phyloP scores from a whole-genome alignment of 2,113 vertebrate genomes.

The Pomatostomus ruficeps region DNA sequence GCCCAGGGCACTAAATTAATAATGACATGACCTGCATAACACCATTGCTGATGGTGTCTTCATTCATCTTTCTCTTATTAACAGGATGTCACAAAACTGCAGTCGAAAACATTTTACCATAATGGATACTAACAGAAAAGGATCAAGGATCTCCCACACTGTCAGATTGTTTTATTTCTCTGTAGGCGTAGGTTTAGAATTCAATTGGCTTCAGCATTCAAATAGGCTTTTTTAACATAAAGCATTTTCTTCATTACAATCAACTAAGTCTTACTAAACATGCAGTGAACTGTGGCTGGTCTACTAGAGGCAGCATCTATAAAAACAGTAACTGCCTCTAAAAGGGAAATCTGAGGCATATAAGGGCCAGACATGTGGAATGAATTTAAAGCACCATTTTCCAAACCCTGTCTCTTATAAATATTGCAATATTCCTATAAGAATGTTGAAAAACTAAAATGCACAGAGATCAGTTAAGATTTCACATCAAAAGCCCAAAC shows the following conservation, averaged over 20 bases:
- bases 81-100: background rate
- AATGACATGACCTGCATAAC: accelerated
- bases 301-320: background rate
- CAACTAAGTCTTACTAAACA: background rate
- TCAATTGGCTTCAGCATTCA: background rate
- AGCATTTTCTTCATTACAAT: background rate
- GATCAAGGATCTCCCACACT: background rate
- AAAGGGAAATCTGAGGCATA: background rate
- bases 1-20: background rate
- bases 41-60: background rate
- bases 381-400: background rate
- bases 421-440: constrained; percentile 6
- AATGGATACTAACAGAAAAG: background rate
- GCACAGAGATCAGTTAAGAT: background rate
- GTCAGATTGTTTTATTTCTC: background rate
- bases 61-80: background rate
- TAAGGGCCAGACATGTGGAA: constrained; percentile 3
- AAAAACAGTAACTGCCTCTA: background rate
- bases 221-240: background rate
- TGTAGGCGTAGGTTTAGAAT: background rate
- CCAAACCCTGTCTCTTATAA: background rate
- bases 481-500: constrained; percentile 35
- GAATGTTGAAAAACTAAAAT: constrained; percentile 26
- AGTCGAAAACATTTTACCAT: background rate
- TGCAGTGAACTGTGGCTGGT: background rate